A percentile compares a stretch with the other conserved stretches of the same genome.
Conservation (phyloP, 2,888 invertebrate species). For the Drosophila imparisetae region DNA sequence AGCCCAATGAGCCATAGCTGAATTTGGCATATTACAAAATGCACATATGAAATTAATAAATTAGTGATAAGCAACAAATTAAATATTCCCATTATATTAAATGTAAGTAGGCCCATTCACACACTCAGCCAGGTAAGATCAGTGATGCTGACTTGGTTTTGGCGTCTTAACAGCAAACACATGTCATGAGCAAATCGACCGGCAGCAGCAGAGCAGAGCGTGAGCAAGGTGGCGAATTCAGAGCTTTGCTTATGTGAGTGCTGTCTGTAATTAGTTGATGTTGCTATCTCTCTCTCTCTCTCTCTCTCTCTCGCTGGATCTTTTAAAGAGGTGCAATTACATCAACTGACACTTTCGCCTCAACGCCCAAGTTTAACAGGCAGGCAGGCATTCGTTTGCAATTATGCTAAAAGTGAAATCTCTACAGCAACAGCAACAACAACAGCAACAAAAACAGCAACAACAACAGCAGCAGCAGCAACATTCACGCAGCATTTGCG, state of each 20-base stretch:
- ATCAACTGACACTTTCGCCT: conserved; percentile 62
- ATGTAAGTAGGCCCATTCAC: background rate
- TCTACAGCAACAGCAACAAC: conserved; percentile 9
- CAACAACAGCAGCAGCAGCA: conserved; percentile 10
- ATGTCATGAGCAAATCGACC: conserved; percentile 47
- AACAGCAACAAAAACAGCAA: conserved; percentile 8
- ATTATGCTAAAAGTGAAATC: conserved; percentile 69
- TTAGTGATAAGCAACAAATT: background rate
- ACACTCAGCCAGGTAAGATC: conserved; percentile 14
- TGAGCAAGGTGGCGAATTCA: conserved; percentile 28
- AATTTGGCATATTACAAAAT: background rate
- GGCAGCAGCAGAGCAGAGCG: conserved; percentile 4
- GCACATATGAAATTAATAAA: background rate
- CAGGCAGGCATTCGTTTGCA: conserved; percentile 24
- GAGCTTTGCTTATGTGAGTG: conserved; percentile 6
- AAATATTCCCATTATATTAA: background rate
- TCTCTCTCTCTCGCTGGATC: conserved; percentile 28
- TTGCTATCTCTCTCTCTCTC: conserved; percentile 24
- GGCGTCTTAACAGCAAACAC: conserved; percentile 67
- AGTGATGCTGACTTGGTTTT: conserved; percentile 16
- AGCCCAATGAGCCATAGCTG: background rate
- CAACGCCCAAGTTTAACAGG: conserved; percentile 33
- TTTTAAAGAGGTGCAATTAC: conserved; percentile 47
- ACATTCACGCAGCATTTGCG: conserved; percentile 44
- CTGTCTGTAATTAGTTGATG: conserved; percentile 33